A percentile compares a stretch with the other conserved stretches of the same genome.
Evolutionary conservation across 2,797 vertebrate species (phyloP).

Genomic region (Leptodactylus fallax): DNA sequence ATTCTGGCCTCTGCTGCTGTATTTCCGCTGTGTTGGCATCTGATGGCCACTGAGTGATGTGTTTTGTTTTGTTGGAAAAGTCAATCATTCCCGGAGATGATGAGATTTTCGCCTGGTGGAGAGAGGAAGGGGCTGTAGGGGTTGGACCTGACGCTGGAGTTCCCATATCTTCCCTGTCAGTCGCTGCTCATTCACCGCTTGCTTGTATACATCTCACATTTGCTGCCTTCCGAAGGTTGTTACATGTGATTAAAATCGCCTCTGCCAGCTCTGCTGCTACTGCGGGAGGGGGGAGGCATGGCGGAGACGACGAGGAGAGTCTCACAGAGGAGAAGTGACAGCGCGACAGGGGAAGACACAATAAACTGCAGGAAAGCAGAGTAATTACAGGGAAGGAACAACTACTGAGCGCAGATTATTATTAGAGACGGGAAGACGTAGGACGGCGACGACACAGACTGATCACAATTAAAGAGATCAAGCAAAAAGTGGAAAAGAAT

Average conservation of each 20-base stretch:
- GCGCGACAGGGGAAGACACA: neutral
- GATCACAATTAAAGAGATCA: neutral
- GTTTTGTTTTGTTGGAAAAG: neutral
- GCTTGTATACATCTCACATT: neutral
- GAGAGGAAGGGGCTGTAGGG: neutral
- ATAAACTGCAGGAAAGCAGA: constrained; percentile 13
- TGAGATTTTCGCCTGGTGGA: neutral
- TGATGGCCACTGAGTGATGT: neutral
- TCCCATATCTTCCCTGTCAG: constrained; percentile 6
- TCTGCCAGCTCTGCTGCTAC: neutral
- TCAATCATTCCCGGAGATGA: constrained; percentile 11
- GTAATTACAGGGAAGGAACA: constrained; percentile 5
- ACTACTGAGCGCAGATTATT: neutral
- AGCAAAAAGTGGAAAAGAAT: neutral
- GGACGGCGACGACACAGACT: neutral
- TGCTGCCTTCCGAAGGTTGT: neutral
- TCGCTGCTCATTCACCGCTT: neutral
- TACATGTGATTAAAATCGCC: constrained; percentile 32
- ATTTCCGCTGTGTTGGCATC: neutral
- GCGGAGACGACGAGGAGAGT: neutral
- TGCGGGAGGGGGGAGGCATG: constrained; percentile 1
- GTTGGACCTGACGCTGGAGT: neutral
- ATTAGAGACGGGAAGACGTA: neutral
- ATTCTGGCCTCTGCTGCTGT: neutral
- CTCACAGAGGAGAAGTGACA: constrained; percentile 22